Base-by-base conservation (phyloP, 2,113 vertebrate genomes). In the Egretta garzetta region DNA sequence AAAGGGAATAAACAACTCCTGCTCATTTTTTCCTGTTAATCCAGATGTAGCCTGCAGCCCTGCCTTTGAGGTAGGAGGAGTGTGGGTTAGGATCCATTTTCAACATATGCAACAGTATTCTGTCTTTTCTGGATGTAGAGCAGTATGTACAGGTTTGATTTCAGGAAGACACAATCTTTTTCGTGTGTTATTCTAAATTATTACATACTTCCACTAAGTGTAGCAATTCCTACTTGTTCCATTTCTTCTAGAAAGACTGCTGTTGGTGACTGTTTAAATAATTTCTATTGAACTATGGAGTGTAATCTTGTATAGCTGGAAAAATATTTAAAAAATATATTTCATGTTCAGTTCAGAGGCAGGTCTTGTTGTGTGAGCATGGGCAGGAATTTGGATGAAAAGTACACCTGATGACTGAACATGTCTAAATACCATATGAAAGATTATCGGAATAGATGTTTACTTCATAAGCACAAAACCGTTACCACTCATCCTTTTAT, bases 1-100 rank as follows among this genome's bases (percentile, higher is more conserved):
- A 73, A 86, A 83, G 45, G n/a, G 53, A 96, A 76, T 93, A 70
- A 73, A 88, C 68, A 95, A 96, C 91, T 91, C 71, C 71, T 79
- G 21, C 49, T 76, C 12, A 7, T 2, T 80, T 76, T 93, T 94
- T 82, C 24, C 67, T 92, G 58, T 86, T 88, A 88, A 80, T 86
- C 55, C 45, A 80, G 58, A 73, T 62, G 37, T 28, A 88, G 66
- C 53, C 86, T 87, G 77, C 58, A 85, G 79, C 77, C 23, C 53
- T 93, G 73, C 53, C 84, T 90, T 90, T 68, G 70, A 93, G 85
- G 32, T 43, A 62, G 81, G 16, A 91, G 52, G 39, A 60, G 15
- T 37, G 43, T 77, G 41, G 19, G 76, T 87, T 62, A 83, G 75
- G 50, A 66, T 73, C 17, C 27, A 18, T 63, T 76, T 94, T 47